Percentiles rank a stretch among this genome's conserved stretches.
phyloP scores from a whole-genome alignment of 2,797 vertebrate species.

The Cyclopterus lumpus region DNA sequence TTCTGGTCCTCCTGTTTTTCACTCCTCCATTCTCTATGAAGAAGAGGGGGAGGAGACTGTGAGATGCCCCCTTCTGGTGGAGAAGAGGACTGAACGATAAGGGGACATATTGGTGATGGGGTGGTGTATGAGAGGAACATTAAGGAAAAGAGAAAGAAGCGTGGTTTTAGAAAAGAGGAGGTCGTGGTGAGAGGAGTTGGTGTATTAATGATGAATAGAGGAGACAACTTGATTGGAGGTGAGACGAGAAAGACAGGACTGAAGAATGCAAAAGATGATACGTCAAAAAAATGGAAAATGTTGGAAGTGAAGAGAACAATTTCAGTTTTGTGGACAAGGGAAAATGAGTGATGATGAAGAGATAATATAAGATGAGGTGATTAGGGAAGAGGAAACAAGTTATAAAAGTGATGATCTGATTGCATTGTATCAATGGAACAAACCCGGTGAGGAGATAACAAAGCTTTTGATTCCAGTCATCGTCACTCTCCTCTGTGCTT shows the following conservation, averaged over 20 bases:
- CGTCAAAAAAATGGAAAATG: not conserved
- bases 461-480: conserved; percentile 58
- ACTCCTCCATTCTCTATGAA: not conserved
- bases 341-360: not conserved
- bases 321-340: conserved; percentile 6
- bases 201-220: not conserved
- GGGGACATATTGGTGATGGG: not conserved
- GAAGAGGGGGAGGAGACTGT: not conserved
- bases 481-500: conserved; percentile 44
- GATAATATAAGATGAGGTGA: conserved; percentile 25
- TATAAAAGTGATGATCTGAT: conserved; percentile 35
- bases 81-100: conserved; percentile 16
- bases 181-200: not conserved
- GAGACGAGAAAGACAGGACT: not conserved
- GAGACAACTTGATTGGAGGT: not conserved
- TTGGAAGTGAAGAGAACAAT: conserved; percentile 20
- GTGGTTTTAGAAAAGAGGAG: not conserved
- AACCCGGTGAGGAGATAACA: conserved; percentile 44
- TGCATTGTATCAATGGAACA: conserved; percentile 44
- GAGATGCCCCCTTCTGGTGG: conserved; percentile 51
- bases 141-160: not conserved
- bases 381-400: conserved; percentile 24
- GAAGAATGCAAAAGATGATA: not conserved
- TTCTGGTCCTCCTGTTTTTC: conserved; percentile 36
- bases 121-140: not conserved